These are phyloP conservation scores for Capricornis sumatraensis DNA, from an alignment of 2,113 vertebrate genomes.

Conservation along the genomic window DNA sequence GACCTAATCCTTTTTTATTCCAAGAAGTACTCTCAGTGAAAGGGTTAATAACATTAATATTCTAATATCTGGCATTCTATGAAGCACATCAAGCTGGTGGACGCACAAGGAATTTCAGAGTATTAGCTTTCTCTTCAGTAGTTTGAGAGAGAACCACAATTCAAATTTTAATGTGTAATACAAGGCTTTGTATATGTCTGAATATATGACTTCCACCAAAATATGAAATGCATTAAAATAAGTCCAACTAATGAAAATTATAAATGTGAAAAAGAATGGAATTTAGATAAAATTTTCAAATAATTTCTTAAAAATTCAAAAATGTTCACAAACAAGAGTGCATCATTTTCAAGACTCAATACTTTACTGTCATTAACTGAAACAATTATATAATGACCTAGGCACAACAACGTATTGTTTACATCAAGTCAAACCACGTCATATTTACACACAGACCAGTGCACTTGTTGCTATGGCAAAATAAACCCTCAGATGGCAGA, in stretches of 20 bases:
- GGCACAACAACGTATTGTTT: not conserved
- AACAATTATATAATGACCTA: not conserved
- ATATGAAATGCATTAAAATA: constrained; percentile 67
- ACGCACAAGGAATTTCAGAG: constrained; percentile 71
- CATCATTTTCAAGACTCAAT: not conserved
- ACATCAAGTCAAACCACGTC: constrained; percentile 12
- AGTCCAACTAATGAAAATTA: constrained; percentile 61
- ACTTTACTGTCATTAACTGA: not conserved
- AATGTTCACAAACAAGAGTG: not conserved
- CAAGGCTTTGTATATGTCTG: not conserved
- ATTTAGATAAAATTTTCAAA: constrained; percentile 28
- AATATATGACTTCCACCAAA: constrained; percentile 70
- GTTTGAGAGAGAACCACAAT: constrained; percentile 62
- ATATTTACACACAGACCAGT: not conserved
- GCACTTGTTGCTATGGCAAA: not conserved
- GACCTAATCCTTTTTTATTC: constrained; percentile 72
- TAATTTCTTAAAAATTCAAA: not conserved
- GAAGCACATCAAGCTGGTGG: constrained; percentile 68
- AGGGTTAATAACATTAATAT: constrained; percentile 74
- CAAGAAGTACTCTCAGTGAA: constrained; percentile 65
- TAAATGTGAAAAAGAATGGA: constrained; percentile 44
- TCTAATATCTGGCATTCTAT: constrained; percentile 71
- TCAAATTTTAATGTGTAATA: constrained; percentile 74
- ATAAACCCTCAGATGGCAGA: not conserved
- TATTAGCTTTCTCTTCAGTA: constrained; percentile 71